Evolutionary conservation across 2,888 invertebrate species (phyloP).

Genomic region (Temnothorax rugatulus): DNA sequence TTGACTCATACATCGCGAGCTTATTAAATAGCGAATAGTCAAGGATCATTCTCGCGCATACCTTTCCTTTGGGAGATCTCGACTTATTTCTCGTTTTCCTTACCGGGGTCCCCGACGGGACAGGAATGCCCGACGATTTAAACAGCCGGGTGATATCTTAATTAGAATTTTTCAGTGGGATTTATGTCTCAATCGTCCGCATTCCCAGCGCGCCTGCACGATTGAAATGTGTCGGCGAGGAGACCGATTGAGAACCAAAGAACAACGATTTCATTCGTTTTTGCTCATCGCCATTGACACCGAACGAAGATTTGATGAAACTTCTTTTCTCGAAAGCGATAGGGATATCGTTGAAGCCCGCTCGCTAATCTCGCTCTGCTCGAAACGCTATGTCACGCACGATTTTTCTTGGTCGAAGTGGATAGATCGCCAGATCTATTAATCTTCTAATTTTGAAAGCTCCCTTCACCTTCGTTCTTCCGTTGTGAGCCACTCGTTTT

Average conservation of each 20-base stretch:
- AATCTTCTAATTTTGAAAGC: conserved; percentile 32
- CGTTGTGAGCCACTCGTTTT: background rate
- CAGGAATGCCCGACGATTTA: conserved; percentile 18
- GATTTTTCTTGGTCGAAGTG: background rate
- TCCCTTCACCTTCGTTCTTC: background rate
- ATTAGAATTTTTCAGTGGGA: conserved; percentile 47
- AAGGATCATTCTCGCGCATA: conserved; percentile 17
- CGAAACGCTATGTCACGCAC: background rate
- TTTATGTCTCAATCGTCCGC: conserved; percentile 37
- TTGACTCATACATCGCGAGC: background rate
- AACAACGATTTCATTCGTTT: conserved; percentile 5
- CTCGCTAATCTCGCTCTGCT: background rate
- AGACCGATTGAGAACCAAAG: background rate
- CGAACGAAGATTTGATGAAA: background rate
- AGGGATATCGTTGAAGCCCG: background rate
- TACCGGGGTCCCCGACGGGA: background rate
- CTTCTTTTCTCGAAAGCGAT: background rate
- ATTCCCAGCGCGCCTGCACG: conserved; percentile 19
- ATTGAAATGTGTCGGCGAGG: conserved; percentile 9
- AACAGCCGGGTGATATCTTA: conserved; percentile 34
- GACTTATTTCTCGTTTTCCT: background rate
- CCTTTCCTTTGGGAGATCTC: background rate
- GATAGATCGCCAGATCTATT: background rate
- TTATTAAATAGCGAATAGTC: conserved; percentile 21
- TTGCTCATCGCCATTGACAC: background rate